A percentile compares a stretch with the other conserved stretches of the same genome.
Evolutionary conservation across 2,113 vertebrate genomes (phyloP).

Genomic region (Rhea pennata): DNA sequence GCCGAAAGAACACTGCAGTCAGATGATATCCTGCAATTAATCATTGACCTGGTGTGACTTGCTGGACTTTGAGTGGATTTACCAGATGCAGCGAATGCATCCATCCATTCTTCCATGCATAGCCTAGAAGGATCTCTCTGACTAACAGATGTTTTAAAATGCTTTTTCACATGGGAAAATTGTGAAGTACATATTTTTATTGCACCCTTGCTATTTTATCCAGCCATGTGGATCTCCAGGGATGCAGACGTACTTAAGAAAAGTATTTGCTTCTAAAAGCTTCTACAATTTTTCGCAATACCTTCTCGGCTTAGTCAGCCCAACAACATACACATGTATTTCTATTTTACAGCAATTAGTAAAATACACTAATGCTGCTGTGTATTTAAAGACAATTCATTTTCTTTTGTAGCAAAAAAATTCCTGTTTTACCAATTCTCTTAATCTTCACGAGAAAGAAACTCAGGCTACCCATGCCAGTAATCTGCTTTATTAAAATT

Average conservation of each 20-base stretch:
- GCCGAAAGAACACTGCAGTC: background rate
- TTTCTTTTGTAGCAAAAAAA: constrained; percentile 37
- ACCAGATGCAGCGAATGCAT: background rate
- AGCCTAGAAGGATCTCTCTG: background rate
- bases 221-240: constrained; percentile 1
- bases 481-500: background rate
- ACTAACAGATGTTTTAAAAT: constrained; percentile 43
- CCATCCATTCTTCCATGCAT: background rate
- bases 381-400: constrained; percentile 29
- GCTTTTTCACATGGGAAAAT: constrained; percentile 50
- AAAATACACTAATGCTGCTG: background rate
- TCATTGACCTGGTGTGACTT: background rate
- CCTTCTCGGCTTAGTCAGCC: background rate
- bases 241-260: constrained; percentile 19
- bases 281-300: background rate
- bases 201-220: constrained; percentile 1
- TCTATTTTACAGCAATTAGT: background rate
- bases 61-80: background rate
- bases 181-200: background rate
- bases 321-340: accelerated
- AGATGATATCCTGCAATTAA: constrained; percentile 13
- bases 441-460: constrained; percentile 21
- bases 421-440: constrained; percentile 22
- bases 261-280: constrained; percentile 41
- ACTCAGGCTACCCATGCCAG: background rate